These are phyloP conservation scores for Tenrec ecaudatus DNA, from an alignment of 2,113 vertebrate species.

Conservation along the genomic window DNA sequence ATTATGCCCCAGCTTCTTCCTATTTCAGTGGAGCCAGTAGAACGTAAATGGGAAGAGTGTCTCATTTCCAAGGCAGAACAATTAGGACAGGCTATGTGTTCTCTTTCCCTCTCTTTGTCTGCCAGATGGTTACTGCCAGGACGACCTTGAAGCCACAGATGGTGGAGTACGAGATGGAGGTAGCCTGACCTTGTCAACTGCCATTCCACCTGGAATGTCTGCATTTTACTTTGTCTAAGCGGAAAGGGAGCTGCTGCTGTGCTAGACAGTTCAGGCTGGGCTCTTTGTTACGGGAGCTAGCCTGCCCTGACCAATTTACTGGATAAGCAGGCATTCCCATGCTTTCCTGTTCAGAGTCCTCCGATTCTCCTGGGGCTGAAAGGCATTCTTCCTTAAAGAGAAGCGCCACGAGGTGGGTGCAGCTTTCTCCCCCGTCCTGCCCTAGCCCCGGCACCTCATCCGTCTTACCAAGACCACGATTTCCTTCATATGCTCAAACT, in stretches of 20 bases:
- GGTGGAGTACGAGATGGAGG: background rate
- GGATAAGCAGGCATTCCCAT: background rate
- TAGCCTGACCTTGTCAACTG: background rate
- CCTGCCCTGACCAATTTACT: background rate
- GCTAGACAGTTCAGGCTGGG: background rate
- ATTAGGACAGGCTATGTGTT: background rate
- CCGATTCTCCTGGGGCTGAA: background rate
- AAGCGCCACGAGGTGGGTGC: background rate
- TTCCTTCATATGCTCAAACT: slow-evolving; percentile 98
- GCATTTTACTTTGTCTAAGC: background rate
- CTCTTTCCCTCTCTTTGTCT: background rate
- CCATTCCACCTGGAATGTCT: background rate
- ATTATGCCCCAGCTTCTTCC: background rate
- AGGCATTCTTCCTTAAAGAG: background rate
- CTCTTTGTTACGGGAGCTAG: background rate
- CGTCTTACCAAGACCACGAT: slow-evolving; percentile 95
- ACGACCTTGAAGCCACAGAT: background rate
- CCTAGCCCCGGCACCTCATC: background rate
- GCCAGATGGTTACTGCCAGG: background rate
- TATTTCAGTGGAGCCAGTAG: background rate
- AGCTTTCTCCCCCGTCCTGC: background rate
- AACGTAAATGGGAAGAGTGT: background rate
- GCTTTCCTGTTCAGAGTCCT: background rate
- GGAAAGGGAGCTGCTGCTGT: background rate
- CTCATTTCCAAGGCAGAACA: background rate